phyloP scores from a whole-genome alignment of 2,113 vertebrate genomes.

The Stictonetta naevosa region DNA sequence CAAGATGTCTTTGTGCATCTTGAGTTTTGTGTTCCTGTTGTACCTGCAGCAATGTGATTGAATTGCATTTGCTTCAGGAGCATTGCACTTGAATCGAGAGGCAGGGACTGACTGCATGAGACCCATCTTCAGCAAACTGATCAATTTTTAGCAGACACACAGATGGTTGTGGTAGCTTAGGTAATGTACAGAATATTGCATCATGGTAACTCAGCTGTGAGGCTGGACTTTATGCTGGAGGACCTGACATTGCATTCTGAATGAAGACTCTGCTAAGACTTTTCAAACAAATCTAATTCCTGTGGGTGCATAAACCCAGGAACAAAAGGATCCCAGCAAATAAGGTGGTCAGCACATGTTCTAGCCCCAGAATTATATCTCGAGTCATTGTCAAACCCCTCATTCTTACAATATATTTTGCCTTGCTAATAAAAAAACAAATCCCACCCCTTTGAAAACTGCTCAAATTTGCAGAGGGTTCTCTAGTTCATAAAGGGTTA shows the following conservation, averaged over 20 bases:
- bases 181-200: neutral
- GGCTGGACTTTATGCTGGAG: neutral
- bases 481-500: constrained; percentile 5
- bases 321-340: neutral
- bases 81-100: neutral
- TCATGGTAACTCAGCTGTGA: neutral
- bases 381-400: neutral
- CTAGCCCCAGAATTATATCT: neutral
- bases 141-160: neutral
- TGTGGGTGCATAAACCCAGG: neutral
- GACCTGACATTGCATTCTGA: neutral
- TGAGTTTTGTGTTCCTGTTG: neutral
- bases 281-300: neutral
- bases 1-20: neutral
- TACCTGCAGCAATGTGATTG: neutral
- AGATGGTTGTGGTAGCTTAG: neutral
- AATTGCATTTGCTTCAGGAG: neutral
- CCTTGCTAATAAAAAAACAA: neutral
- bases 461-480: neutral
- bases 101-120: neutral
- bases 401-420: neutral
- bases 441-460: neutral
- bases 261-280: neutral
- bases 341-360: neutral
- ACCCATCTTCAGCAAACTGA: neutral